Evolutionary conservation across 2,113 vertebrate genomes (phyloP), one percentile per base, ranked within the genome.

Genomic region (Sylvietta virens): DNA sequence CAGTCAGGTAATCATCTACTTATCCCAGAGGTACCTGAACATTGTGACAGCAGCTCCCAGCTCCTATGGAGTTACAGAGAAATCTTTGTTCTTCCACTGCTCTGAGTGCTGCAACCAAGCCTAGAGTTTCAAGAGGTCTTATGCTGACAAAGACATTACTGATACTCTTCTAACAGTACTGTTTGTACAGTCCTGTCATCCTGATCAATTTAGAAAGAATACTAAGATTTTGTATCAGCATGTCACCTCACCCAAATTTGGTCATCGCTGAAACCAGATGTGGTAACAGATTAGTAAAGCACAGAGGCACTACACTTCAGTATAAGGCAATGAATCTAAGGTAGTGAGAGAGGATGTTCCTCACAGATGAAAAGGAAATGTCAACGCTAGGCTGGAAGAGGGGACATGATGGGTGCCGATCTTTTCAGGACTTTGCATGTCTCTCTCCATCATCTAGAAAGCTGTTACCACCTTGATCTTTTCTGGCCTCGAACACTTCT

Each of bases 111-210:
- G 53, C 65, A 88, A 42, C 19, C 58, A 53, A 62, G n/a, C 40
- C 39, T 24, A 72, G 86, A 95, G 72, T 96, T 96, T 87, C 61
- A 94, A 88, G 48, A 69, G 70, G n/a, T 89, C 64, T 78, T 58
- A n/a, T 3, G 10, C 47, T 91, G 44, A 40, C 19, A 86, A 87
- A n/a, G 19, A 51, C 7, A 3, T 51, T 70, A 30, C 26, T 0
- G 1, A 9, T 62, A 20, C 8, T 50, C 30, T 90, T 82, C 47
- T 62, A 54, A 79, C 10, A 67, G 42, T 18, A 15, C 80, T 86
- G 42, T 81, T 78, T 48, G 54, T 54, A 12, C 15, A 14, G 62
- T 83, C 27, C 40, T 81, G n/a, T 81, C 54, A 83, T 27, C 54
- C 30, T 66, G 18, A 50, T 66, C 60, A 39, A 47, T 58, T 84